A percentile compares a stretch with the other conserved stretches of the same genome.
Conservation (phyloP, 1,140 invertebrate genomes). For the Mamestra configurata region DNA sequence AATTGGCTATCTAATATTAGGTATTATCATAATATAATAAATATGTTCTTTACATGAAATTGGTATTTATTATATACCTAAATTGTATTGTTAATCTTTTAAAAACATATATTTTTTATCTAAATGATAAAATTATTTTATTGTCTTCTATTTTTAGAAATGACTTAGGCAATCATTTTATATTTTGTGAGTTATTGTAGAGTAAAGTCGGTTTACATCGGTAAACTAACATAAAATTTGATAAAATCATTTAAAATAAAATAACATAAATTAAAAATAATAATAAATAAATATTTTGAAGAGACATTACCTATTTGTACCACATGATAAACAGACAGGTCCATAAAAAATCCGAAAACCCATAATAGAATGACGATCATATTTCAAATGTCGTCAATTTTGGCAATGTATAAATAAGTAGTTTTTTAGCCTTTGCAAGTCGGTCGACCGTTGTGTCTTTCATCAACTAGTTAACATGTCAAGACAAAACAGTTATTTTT, state of each 20-base stretch:
- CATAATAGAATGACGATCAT: not conserved
- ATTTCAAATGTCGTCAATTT: not conserved
- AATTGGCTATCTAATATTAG: too few relatives aligned
- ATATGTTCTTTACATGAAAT: too few relatives aligned
- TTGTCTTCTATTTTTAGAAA: conserved; percentile 26
- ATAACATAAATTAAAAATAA: too few relatives aligned
- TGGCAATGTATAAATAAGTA: not conserved
- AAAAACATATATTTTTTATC: not conserved
- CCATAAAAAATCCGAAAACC: not conserved
- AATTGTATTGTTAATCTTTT: not conserved
- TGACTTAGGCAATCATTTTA: not conserved
- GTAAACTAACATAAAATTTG: too few relatives aligned
- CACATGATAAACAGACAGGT: too few relatives aligned
- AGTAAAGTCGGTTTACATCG: too few relatives aligned
- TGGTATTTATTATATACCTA: not conserved
- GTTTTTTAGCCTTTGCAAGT: not conserved
- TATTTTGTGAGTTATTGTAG: too few relatives aligned
- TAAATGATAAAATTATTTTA: not conserved
- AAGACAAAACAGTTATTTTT: conserved; percentile 8
- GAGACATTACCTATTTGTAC: too few relatives aligned
- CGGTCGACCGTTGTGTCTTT: conserved; percentile 13
- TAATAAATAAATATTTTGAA: too few relatives aligned
- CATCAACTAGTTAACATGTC: conserved; percentile 2
- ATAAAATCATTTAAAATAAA: too few relatives aligned
- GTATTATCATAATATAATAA: too few relatives aligned